Conservation (phyloP, 1,140 invertebrate genomes). For the Frieseomelitta varia region DNA sequence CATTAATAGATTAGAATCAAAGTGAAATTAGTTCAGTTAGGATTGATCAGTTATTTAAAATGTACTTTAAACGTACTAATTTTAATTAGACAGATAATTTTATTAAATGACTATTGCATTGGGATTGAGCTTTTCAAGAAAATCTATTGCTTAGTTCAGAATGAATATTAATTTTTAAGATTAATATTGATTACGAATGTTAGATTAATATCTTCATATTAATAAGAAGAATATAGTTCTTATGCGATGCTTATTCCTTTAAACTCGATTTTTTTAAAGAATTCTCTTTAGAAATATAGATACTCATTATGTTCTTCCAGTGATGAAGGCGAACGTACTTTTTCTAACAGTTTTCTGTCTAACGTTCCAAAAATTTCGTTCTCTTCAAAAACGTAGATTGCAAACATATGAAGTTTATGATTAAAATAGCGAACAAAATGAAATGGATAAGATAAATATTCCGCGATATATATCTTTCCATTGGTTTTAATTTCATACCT, state of each 20-base stretch:
- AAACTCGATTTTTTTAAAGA: background rate
- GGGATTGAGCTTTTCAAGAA: too few species aligned
- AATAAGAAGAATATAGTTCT: background rate
- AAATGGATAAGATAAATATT: background rate
- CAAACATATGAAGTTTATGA: background rate
- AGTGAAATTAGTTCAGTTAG: too few species aligned
- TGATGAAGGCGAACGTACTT: too few species aligned
- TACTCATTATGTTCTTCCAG: slow-evolving; percentile 5
- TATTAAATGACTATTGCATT: too few species aligned
- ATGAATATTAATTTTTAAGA: background rate
- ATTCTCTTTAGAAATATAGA: background rate
- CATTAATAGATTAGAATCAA: background rate
- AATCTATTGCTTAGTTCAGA: background rate
- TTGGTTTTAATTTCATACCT: background rate
- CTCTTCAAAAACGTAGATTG: background rate
- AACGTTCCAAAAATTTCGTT: background rate
- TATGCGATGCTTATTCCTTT: background rate
- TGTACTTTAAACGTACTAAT: too few species aligned
- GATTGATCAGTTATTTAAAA: too few species aligned
- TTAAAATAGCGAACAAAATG: too few species aligned
- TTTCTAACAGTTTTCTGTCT: background rate
- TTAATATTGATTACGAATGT: too few species aligned
- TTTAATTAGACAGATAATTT: too few species aligned
- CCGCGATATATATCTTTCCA: background rate
- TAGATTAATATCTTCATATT: too few species aligned